phyloP scores from a whole-genome alignment of 2,888 invertebrate species.

The Charanyca ferruginea region DNA sequence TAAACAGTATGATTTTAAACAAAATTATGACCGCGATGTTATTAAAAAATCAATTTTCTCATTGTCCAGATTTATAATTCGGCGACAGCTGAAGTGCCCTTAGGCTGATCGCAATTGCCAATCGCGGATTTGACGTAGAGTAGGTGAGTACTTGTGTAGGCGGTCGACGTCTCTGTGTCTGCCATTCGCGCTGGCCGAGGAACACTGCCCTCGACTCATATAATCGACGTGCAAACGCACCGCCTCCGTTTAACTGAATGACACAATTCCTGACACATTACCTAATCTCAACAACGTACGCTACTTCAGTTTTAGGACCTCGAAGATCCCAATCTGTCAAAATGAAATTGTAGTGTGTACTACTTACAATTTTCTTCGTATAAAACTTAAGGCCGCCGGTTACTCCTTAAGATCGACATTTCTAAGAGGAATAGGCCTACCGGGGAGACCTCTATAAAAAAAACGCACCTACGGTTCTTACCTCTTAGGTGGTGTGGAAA shows the following conservation, averaged over 20 bases:
- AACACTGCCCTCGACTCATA: slow-evolving; percentile 83
- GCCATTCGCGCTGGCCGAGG: slow-evolving; percentile 74
- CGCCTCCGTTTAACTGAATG: slow-evolving; percentile 87
- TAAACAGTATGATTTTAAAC: background rate
- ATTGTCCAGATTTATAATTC: slow-evolving; percentile 44
- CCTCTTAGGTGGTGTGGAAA: slow-evolving; percentile 90
- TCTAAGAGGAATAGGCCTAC: slow-evolving; percentile 88
- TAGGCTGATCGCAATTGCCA: slow-evolving; percentile 55
- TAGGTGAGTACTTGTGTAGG: slow-evolving; percentile 73
- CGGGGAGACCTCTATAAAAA: slow-evolving; percentile 90
- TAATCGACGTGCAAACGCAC: slow-evolving; percentile 83
- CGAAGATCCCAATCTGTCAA: slow-evolving; percentile 64
- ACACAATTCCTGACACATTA: slow-evolving; percentile 89
- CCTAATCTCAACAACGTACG: slow-evolving; percentile 81
- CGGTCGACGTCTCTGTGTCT: slow-evolving; percentile 79
- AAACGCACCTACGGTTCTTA: slow-evolving; percentile 88
- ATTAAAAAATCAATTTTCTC: slow-evolving; percentile 39
- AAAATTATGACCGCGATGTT: slow-evolving; percentile 6
- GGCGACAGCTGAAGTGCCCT: slow-evolving; percentile 42
- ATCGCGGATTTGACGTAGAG: slow-evolving; percentile 58
- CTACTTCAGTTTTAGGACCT: slow-evolving; percentile 76
- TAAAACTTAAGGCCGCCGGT: slow-evolving; percentile 34
- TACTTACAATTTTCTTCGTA: slow-evolving; percentile 53
- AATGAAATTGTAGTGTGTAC: slow-evolving; percentile 48
- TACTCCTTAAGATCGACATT: slow-evolving; percentile 25